Evolutionary conservation across 2,113 vertebrate species (phyloP).

Genomic region (Grallaria varia): DNA sequence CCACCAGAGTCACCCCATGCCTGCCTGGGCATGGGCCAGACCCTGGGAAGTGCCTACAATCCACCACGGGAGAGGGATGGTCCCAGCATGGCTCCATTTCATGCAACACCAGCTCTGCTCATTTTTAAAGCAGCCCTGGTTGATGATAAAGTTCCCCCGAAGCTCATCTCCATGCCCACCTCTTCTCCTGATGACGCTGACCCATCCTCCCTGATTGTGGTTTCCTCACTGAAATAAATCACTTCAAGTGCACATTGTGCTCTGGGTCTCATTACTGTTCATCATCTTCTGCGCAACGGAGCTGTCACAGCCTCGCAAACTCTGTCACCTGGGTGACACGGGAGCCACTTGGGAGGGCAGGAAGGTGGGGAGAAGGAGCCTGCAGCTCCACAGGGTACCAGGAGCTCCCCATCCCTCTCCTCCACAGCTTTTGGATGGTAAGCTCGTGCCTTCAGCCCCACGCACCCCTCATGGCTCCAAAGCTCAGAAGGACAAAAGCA

Average conservation of each 20-base stretch:
- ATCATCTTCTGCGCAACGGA: background rate
- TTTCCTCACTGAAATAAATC: conserved; percentile 22
- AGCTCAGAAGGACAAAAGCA: background rate
- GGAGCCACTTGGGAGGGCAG: background rate
- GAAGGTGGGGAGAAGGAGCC: background rate
- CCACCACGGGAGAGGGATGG: background rate
- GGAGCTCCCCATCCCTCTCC: background rate
- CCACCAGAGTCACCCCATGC: background rate
- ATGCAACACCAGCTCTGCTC: background rate
- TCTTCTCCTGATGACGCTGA: conserved; percentile 10
- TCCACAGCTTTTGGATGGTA: fast-evolving
- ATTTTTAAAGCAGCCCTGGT: background rate
- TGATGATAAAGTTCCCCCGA: background rate
- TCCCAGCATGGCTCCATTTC: background rate
- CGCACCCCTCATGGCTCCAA: fast-evolving
- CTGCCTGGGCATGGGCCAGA: background rate
- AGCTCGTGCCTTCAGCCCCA: background rate
- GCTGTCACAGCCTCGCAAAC: background rate
- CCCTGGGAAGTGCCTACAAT: background rate
- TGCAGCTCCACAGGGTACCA: background rate
- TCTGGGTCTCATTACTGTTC: conserved; percentile 20
- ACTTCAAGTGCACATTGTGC: background rate
- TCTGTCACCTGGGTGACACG: background rate
- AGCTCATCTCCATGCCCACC: conserved; percentile 9
- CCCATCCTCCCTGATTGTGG: conserved; percentile 20